Base-by-base conservation (phyloP, 2,113 vertebrate genomes). In the Raja brachyura region DNA sequence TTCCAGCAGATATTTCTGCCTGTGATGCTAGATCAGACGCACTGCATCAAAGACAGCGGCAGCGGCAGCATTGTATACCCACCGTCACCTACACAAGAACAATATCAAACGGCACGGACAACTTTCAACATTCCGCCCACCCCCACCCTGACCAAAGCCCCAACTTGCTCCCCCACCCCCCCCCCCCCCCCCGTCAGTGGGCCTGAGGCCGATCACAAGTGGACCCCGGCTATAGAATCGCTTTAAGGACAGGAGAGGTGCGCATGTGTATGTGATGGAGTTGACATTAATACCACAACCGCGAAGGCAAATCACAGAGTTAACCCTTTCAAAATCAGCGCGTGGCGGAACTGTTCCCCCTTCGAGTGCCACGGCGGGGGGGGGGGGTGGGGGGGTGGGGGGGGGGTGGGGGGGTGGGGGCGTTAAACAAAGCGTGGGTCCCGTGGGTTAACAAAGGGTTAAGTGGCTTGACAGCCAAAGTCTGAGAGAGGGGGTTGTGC, bases 21-120 rank as follows among this genome's bases (percentile, higher is more conserved):
- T 85, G 81, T 28, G 61, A 61, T 61, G 25, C 13, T 61, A 61
- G 81, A 61, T 10, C 28, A 28, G n/a, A 14, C 56, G 22, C 25
- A n/a, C 22, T 85, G 81, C 56, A 66, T 88, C 83, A 88, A 88
- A 88, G 59, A 88, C 59, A 88, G 59, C 59, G 31, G 83, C 59
- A 78, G 76, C 31, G n/a, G 83, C 59, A 88, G 83, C 83, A 88
- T 88, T 88, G 83, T 88, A 88, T 63, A 88, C 59, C 83, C 59
- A 88, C 83, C 13, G 59, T 88, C 59, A 88, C 83, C n/a, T n/a
- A 61, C 83, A 88, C 83, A 88, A 88, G n/a, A 88, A 88, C 83
- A 88, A 88, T 66, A 88, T 66, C 59, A 88, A 88, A 88, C 83
- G 59, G 28, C 83, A 86, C 83, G n/a, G 28, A 88, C 59, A 88